Conservation (phyloP, 2,888 invertebrate species). For the Stenotaenia linearis region DNA sequence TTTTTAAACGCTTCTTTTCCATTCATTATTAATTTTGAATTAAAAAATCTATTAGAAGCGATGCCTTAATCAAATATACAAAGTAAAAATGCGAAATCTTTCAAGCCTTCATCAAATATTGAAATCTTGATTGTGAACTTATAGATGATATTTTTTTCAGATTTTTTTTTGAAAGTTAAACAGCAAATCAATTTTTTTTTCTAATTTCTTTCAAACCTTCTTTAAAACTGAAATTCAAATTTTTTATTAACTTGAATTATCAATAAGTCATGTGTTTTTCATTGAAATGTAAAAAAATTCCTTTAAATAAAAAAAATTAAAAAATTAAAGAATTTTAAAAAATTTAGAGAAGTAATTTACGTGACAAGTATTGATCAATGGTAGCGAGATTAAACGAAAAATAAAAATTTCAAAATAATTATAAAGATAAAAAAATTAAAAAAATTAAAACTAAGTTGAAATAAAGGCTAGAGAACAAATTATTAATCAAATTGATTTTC, state of each 20-base stretch:
- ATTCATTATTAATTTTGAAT: neutral
- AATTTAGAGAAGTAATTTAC: neutral
- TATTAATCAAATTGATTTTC: neutral
- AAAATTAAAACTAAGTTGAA: neutral
- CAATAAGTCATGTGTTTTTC: neutral
- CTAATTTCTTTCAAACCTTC: neutral
- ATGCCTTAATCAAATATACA: neutral
- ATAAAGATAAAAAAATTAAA: neutral
- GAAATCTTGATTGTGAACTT: slow-evolving; percentile 15
- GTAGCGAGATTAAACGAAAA: neutral
- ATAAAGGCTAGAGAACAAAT: neutral
- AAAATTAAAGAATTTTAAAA: neutral
- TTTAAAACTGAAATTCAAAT: neutral
- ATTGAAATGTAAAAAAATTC: neutral
- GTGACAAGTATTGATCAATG: neutral
- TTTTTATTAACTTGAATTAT: neutral
- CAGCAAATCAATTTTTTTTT: neutral
- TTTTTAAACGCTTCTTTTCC: neutral
- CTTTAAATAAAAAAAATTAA: neutral
- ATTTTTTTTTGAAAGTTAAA: no score
- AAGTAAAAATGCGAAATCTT: neutral
- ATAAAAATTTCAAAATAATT: neutral
- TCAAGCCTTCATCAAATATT: slow-evolving; percentile 10
- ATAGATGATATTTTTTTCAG: neutral
- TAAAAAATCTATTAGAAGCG: neutral